These are phyloP conservation scores for Lamellibrachia columna DNA, from an alignment of 2,888 invertebrate species.

Conservation along the genomic window DNA sequence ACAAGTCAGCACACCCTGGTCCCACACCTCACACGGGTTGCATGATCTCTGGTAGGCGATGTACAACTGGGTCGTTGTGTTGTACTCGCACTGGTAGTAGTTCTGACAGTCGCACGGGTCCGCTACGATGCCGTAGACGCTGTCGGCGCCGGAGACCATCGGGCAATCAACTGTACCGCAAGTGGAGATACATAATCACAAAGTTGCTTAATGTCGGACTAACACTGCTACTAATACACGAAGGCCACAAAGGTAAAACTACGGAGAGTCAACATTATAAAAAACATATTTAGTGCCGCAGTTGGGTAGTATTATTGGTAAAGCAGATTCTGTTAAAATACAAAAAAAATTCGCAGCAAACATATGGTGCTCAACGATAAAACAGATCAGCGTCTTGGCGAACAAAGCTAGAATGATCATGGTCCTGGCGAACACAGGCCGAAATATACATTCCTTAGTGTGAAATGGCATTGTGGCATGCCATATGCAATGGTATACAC, in stretches of 20 bases:
- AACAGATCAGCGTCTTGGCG: too few relatives aligned
- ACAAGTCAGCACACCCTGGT: conserved; percentile 7
- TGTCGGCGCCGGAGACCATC: background rate
- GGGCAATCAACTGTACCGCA: background rate
- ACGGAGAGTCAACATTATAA: background rate
- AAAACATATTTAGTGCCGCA: too few relatives aligned
- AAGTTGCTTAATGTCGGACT: background rate
- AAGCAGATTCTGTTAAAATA: too few relatives aligned
- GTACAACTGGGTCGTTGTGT: background rate
- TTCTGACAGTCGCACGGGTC: conserved; percentile 21
- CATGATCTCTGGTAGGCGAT: background rate
- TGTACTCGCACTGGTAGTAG: conserved; percentile 24
- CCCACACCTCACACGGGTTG: conserved; percentile 18
- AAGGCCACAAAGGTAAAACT: background rate
- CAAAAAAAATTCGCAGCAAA: too few relatives aligned
- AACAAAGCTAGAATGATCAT: too few relatives aligned
- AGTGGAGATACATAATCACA: background rate
- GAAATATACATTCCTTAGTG: too few relatives aligned
- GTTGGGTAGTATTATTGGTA: too few relatives aligned
- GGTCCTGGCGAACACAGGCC: too few relatives aligned
- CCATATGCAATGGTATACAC: too few relatives aligned
- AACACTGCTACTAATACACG: background rate
- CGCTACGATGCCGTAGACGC: conserved; percentile 6
- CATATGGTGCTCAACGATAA: too few relatives aligned
- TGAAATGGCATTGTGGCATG: too few relatives aligned